Percentiles rank a stretch among this genome's conserved stretches.
Evolutionary conservation across 2,888 invertebrate genomes (phyloP).

Genomic region (Tetanocera ferruginea): DNA sequence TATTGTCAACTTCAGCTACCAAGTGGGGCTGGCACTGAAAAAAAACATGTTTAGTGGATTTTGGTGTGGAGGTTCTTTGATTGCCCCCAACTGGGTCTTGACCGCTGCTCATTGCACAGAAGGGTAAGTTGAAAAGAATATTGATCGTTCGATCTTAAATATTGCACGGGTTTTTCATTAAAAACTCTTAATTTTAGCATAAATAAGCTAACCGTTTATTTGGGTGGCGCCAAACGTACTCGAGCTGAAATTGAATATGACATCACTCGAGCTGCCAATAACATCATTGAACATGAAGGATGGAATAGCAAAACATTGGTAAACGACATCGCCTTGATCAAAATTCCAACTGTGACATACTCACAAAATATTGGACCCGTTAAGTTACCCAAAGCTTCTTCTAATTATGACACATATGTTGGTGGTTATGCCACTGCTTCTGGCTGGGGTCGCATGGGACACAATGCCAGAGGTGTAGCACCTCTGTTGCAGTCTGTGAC

Average conservation of each 20-base stretch:
- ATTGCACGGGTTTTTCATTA: background rate
- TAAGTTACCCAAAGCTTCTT: conserved; percentile 48
- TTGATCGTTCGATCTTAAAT: background rate
- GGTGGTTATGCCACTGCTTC: conserved; percentile 56
- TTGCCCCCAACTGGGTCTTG: conserved; percentile 58
- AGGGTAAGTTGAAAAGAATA: conserved; percentile 48
- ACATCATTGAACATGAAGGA: conserved; percentile 59
- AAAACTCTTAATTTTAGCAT: conserved; percentile 41
- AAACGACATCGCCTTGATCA: conserved; percentile 61
- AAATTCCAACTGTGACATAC: conserved; percentile 55
- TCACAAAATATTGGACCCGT: conserved; percentile 37
- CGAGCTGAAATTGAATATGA: conserved; percentile 47
- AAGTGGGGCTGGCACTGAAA: conserved; percentile 59
- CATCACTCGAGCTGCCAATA: conserved; percentile 41
- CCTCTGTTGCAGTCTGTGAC: conserved; percentile 49
- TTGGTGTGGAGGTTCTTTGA: conserved; percentile 64
- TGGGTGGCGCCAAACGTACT: conserved; percentile 53
- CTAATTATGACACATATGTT: conserved; percentile 50
- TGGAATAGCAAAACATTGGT: conserved; percentile 55
- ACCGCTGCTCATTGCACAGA: conserved; percentile 64
- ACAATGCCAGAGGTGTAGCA: conserved; percentile 8
- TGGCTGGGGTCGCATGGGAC: conserved; percentile 53
- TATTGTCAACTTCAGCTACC: conserved; percentile 53
- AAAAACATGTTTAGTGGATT: conserved; percentile 42
- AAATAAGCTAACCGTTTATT: conserved; percentile 51